Base-by-base conservation (phyloP, 2,888 invertebrate genomes). In the Sphaeridia pumilis region DNA sequence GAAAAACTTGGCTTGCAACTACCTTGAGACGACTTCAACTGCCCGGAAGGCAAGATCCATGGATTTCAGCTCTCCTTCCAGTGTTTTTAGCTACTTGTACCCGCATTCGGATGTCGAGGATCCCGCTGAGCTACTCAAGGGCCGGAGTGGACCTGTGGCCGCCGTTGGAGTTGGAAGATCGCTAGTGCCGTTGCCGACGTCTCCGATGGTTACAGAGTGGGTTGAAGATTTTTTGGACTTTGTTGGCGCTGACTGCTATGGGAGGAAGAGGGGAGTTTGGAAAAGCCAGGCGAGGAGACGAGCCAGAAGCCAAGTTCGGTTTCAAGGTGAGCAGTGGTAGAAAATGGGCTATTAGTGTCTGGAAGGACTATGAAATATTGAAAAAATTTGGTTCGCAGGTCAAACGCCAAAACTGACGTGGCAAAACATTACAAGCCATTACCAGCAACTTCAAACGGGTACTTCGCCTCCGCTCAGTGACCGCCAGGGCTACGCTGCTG, bases 31-130 rank as follows among this genome's bases (percentile, higher is more conserved):
- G 5, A 14, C 5, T 17, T 14, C 7, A 38, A 5, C 12, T 14
- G 12, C 38, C 5, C 7, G 38, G 17, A 5, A 5, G 20, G 20
- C 12, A 38, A 5, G 38, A 5, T 5, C 38, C 5, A 5, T 17
- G 17, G 17, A 14, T 17, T 17, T 38, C 5, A 38, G 45, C 20
- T 26, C 44, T 35, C 14, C 51, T 25, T 35, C 17, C 17, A 45
- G 35, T 36, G 22, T 31, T 2, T 51, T 51, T 36, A 24, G 38
- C 17, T 51, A 51, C 21, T 35, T 51, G 27, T 51, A 44, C 5
- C 51, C 51, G 2, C 4, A 35, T 10, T 44, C 51, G 5, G 38
- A 51, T 34, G 51, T 35, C n/a, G 2, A 34, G 14, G 24, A 31
- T 7, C 14, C n/a, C 20, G 45, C 34, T 17, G 12, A 38, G 17